A percentile compares a stretch with the other conserved stretches of the same genome.
These are phyloP conservation scores for Masticophis lateralis DNA, from an alignment of 2,797 vertebrate species.

Conservation along the genomic window DNA sequence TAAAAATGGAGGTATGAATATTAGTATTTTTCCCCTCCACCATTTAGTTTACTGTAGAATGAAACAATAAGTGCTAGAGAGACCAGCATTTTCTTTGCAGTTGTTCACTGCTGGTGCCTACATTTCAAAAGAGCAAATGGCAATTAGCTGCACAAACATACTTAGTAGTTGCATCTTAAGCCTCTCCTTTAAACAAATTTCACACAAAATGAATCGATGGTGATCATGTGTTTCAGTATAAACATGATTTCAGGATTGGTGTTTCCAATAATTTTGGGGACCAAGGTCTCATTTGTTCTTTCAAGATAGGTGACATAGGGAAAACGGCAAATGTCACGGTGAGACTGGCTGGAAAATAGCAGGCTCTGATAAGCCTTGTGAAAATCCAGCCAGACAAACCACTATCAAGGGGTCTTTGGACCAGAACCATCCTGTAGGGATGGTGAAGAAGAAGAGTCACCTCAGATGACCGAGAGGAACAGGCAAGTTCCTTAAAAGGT, in stretches of 20 bases:
- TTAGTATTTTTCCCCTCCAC: background rate
- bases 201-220: background rate
- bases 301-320: background rate
- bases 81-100: background rate
- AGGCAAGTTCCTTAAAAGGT: too few relatives aligned
- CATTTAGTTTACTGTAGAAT: background rate
- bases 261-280: background rate
- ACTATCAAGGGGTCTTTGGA: too few relatives aligned
- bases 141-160: background rate
- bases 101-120: background rate
- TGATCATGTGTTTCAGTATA: background rate
- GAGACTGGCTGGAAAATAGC: too few relatives aligned
- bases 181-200: too few relatives aligned
- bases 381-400: too few relatives aligned
- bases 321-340: too few relatives aligned
- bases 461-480: too few relatives aligned
- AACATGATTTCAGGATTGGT: background rate
- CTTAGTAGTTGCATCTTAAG: too few relatives aligned
- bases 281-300: background rate
- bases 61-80: background rate
- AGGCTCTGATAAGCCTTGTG: too few relatives aligned
- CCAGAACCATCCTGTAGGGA: too few relatives aligned
- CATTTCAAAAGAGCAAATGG: background rate
- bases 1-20: background rate
- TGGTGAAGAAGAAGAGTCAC: too few relatives aligned